Conservation (phyloP, 2,113 vertebrate genomes). For the Pandion haliaetus region DNA sequence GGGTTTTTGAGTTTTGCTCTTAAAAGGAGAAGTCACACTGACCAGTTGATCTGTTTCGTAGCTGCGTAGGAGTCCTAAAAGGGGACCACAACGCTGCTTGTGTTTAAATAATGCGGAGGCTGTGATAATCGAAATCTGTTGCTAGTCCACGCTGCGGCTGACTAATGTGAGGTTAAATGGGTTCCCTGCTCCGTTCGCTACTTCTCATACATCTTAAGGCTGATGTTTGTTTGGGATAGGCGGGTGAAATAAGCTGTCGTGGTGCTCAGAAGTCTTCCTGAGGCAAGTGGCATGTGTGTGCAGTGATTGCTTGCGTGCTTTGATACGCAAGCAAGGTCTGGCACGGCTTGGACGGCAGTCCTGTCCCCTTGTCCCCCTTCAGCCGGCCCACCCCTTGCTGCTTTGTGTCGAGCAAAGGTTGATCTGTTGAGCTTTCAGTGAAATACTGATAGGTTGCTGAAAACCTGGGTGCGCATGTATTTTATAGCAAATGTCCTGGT, state of each 20-base stretch:
- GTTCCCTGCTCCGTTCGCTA: accelerated
- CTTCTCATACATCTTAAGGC: no score
- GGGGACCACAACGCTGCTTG: not conserved
- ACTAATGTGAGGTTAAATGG: accelerated
- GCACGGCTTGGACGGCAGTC: not conserved
- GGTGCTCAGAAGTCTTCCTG: accelerated
- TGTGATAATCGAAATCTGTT: accelerated
- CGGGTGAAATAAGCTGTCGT: accelerated
- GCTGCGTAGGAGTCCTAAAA: not conserved
- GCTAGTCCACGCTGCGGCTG: not conserved
- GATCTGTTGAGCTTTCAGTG: no score
- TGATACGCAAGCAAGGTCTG: not conserved
- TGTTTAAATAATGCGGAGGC: accelerated
- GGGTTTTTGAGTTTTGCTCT: no score
- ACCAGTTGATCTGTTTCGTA: accelerated
- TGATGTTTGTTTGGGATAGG: accelerated
- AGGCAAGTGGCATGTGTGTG: accelerated
- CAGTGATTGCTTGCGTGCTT: accelerated
- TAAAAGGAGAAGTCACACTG: accelerated
- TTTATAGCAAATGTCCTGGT: accelerated
- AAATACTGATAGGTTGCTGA: not conserved
- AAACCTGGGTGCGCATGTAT: accelerated
- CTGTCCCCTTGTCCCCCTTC: not conserved
- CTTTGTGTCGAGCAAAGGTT: not conserved
- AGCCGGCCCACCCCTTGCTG: not conserved